These are phyloP conservation scores for Neodiprion lecontei DNA, from an alignment of 1,140 invertebrate species.

Conservation along the genomic window DNA sequence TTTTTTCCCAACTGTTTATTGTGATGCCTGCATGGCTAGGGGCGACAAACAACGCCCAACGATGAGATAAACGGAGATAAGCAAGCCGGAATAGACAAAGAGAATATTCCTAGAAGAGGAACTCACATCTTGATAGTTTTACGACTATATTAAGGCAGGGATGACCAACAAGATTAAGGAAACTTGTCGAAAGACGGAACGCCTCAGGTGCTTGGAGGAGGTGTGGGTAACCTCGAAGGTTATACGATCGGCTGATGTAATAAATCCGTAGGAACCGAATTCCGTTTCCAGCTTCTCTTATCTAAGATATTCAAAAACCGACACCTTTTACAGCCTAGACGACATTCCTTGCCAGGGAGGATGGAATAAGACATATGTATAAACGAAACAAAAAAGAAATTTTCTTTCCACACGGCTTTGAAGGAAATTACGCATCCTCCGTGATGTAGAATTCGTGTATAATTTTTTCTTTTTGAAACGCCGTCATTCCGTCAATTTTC, in stretches of 20 bases:
- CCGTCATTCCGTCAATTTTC: too few relatives aligned
- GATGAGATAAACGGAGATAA: neutral
- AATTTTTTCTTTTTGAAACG: too few relatives aligned
- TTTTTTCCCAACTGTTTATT: neutral
- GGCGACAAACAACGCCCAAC: neutral
- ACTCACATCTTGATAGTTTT: neutral
- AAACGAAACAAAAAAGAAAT: too few relatives aligned
- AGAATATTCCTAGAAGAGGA: constrained; percentile 1
- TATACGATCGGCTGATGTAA: neutral
- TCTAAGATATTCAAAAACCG: neutral
- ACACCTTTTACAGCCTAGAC: constrained; percentile 4
- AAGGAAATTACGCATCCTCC: too few relatives aligned
- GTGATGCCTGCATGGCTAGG: neutral
- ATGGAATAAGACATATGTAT: too few relatives aligned
- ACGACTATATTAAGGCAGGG: neutral
- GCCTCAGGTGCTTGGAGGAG: neutral
- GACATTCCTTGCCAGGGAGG: neutral
- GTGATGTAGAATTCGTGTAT: too few relatives aligned
- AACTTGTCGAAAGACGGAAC: neutral
- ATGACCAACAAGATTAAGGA: constrained; percentile 2
- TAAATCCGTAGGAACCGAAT: constrained; percentile 2
- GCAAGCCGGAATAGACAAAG: neutral
- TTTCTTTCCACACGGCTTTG: too few relatives aligned
- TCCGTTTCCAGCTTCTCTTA: neutral
- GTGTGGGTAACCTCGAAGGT: neutral